A percentile compares a stretch with the other conserved stretches of the same genome.
These are phyloP conservation scores for Rhodophaea formosa DNA, from an alignment of 2,888 invertebrate species.

Conservation along the genomic window DNA sequence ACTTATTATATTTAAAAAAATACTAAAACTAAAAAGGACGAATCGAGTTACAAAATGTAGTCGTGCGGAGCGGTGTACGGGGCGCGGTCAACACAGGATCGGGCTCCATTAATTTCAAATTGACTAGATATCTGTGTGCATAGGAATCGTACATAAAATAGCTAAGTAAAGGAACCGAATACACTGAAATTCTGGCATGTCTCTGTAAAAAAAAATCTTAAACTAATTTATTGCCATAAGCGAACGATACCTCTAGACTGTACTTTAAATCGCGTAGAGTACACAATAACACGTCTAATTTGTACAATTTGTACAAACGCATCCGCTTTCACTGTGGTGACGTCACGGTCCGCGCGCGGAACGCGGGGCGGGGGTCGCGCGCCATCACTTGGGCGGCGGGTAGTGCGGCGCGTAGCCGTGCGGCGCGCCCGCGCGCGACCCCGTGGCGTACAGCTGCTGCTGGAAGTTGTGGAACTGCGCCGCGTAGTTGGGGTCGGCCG, in stretches of 20 bases:
- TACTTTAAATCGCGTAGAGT: constrained; percentile 74
- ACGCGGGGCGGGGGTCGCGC: constrained; percentile 17
- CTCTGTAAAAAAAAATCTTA: constrained; percentile 63
- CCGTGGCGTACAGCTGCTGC: constrained; percentile 95
- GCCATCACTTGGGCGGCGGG: constrained; percentile 74
- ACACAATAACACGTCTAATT: constrained; percentile 68
- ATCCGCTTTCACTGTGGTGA: constrained; percentile 46
- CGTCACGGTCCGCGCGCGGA: background rate
- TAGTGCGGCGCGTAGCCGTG: constrained; percentile 75
- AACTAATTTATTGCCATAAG: constrained; percentile 70
- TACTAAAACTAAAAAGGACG: constrained; percentile 72
- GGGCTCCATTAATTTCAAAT: constrained; percentile 78
- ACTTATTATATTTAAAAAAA: constrained; percentile 51
- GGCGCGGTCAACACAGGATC: constrained; percentile 58
- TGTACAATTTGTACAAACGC: constrained; percentile 76
- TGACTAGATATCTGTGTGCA: constrained; percentile 81
- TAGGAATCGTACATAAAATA: constrained; percentile 78
- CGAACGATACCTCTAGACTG: constrained; percentile 67
- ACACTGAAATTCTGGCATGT: constrained; percentile 73
- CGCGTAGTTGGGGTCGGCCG: constrained; percentile 95
- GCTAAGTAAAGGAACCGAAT: constrained; percentile 78
- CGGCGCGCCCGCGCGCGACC: constrained; percentile 69
- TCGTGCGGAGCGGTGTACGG: constrained; percentile 38
- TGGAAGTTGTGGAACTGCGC: constrained; percentile 98
- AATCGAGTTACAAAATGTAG: constrained; percentile 60